Percentiles rank a stretch among this genome's conserved stretches.
These are phyloP conservation scores for Aphis gossypii DNA, from an alignment of 1,140 invertebrate species.

Conservation along the genomic window DNA sequence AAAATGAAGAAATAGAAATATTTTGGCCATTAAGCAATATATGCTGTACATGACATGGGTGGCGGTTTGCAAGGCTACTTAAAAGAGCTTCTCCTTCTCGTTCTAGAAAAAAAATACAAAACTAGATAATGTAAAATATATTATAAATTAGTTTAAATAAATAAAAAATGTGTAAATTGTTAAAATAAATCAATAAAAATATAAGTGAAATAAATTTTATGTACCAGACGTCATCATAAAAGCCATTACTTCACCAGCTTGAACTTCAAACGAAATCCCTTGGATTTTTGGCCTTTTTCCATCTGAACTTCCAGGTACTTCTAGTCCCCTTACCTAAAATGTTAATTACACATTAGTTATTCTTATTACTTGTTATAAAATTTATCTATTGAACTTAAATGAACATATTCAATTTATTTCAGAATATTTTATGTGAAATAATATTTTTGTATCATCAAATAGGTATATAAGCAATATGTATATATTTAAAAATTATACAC, in stretches of 20 bases:
- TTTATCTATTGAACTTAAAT: neutral
- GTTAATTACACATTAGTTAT: neutral
- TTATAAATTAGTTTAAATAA: neutral
- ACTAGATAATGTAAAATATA: neutral
- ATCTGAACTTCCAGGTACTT: conserved; percentile 67
- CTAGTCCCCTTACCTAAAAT: conserved; percentile 68
- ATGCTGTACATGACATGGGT: conserved; percentile 76
- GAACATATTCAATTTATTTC: neutral
- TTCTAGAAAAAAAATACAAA: conserved; percentile 64
- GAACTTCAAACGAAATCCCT: conserved; percentile 81
- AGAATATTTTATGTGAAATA: neutral
- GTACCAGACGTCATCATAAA: conserved; percentile 81
- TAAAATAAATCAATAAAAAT: neutral
- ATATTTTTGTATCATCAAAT: neutral
- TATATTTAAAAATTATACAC: neutral
- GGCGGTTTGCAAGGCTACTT: conserved; percentile 79
- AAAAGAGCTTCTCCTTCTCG: conserved; percentile 81
- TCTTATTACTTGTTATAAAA: neutral
- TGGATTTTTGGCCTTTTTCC: conserved; percentile 68
- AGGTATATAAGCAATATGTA: neutral
- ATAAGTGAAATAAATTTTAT: conserved; percentile 26
- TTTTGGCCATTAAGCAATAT: conserved; percentile 86
- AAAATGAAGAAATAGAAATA: conserved; percentile 74
- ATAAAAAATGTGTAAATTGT: too few relatives aligned
- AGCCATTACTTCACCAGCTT: conserved; percentile 87